Evolutionary conservation across 2,113 vertebrate species (phyloP), one percentile per base, ranked within the genome.

Genomic region (Willisornis vidua): DNA sequence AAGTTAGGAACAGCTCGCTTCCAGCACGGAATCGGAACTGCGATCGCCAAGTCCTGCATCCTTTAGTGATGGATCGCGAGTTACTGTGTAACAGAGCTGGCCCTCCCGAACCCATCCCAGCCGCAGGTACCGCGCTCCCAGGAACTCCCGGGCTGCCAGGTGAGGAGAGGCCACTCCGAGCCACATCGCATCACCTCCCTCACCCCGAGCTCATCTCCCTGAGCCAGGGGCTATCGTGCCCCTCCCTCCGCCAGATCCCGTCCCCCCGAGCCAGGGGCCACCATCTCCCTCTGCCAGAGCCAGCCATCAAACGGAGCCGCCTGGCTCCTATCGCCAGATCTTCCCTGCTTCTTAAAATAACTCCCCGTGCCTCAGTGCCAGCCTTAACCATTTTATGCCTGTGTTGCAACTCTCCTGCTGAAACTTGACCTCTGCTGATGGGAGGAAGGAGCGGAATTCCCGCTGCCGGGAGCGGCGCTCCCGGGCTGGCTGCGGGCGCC

Each of bases 271-370:
- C 71, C 71, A 25, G 71, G 46, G 62, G 71, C 87, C 78, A 70
- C 39, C 87, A 61, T 62, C 71, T 48, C 78, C 62, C 31, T 48
- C 10, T 76, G 86, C 67, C 87, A 19, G n/a, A 76, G 83, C 89
- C 89, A 86, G 89, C 83, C 89, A 87, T 89, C 95, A 67, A 70
- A 74, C 89, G 89, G 87, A 70, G 89, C 93, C 70, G 90, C 85
- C 91, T 39, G 84, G 13, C 88, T 72, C 23, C 26, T 24, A 45
- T 89, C 83, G 84, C 87, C 92, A 95, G 26, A 79, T 74, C 92
- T 59, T 70, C 54, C 77, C 94, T n/a, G 58, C 24, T 84, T 89
- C 97, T 96, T 85, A 87, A 96, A 93, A 93, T 74, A 85, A 81
- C 84, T 72, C 87, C 41, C 81, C 39, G 73, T 24, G 87, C 80